These are phyloP conservation scores for Lottia gigantea DNA, from an alignment of 2,888 invertebrate genomes.

Conservation along the genomic window DNA sequence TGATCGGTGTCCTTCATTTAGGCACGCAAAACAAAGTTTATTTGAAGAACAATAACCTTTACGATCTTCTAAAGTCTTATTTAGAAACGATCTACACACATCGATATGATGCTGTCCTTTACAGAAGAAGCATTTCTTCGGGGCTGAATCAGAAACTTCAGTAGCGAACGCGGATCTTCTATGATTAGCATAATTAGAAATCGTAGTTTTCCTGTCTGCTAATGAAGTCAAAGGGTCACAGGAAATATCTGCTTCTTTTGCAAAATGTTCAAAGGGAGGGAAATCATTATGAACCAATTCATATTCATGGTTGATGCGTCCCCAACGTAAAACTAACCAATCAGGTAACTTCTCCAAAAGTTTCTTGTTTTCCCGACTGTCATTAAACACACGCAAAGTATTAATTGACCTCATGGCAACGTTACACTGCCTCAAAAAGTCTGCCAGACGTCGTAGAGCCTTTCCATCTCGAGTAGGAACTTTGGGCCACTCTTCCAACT, in stretches of 20 bases:
- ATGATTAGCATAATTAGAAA: background rate
- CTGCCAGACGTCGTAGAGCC: slow-evolving; percentile 11
- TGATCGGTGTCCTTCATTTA: slow-evolving; percentile 30
- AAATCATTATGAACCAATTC: background rate
- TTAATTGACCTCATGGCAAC: slow-evolving; percentile 16
- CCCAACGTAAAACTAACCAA: slow-evolving; percentile 23
- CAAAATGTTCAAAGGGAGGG: slow-evolving; percentile 9
- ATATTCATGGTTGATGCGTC: slow-evolving; percentile 10
- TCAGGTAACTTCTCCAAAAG: slow-evolving; percentile 27
- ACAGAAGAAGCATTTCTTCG: background rate
- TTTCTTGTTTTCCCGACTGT: slow-evolving; percentile 19
- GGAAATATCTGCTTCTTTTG: slow-evolving; percentile 15
- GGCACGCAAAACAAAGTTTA: background rate
- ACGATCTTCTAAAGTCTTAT: slow-evolving; percentile 12
- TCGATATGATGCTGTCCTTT: slow-evolving; percentile 13
- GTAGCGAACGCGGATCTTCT: background rate
- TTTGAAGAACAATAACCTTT: slow-evolving; percentile 17
- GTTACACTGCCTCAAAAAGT: slow-evolving; percentile 17
- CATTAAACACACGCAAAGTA: slow-evolving; percentile 2
- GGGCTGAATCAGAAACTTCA: background rate
- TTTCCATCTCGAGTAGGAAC: slow-evolving; percentile 14
- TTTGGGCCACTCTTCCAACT: slow-evolving; percentile 20
- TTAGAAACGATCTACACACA: slow-evolving; percentile 11
- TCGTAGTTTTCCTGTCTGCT: background rate
- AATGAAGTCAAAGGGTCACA: slow-evolving; percentile 13